Evolutionary conservation across 1,140 invertebrate genomes (phyloP).

Genomic region (Trachymyrmex septentrionalis): DNA sequence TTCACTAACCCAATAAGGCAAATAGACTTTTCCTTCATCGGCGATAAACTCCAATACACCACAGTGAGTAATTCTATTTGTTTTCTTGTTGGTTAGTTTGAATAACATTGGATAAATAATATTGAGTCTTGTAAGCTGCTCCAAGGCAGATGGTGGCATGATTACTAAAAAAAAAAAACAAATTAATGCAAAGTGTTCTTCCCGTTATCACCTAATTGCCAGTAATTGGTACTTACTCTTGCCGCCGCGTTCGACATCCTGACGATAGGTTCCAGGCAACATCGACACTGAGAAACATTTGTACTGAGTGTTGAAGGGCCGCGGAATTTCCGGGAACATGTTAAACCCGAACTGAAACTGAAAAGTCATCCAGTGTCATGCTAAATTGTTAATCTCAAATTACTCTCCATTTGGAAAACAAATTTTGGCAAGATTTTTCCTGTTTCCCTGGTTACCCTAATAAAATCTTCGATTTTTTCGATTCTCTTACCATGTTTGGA

Average conservation of each 20-base stretch:
- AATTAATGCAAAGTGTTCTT: neutral
- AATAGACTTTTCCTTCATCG: conserved; percentile 99
- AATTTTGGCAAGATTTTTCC: neutral
- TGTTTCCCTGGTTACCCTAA: neutral
- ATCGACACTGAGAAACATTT: conserved; percentile 98
- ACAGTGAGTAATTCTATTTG: conserved; percentile 96
- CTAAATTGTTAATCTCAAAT: conserved; percentile 58
- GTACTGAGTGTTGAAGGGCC: conserved; percentile 93
- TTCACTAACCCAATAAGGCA: conserved; percentile 96
- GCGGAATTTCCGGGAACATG: conserved; percentile 93
- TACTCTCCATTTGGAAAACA: conserved; percentile 3
- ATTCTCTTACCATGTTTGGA: conserved; percentile 64
- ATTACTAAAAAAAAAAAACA: conserved; percentile 91
- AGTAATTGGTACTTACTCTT: conserved; percentile 94
- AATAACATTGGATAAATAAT: conserved; percentile 99
- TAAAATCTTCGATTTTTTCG: neutral
- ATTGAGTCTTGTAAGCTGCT: conserved; percentile 96
- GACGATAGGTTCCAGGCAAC: conserved; percentile 96
- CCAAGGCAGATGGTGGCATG: conserved; percentile 98
- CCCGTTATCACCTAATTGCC: neutral
- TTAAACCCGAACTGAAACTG: conserved; percentile 93
- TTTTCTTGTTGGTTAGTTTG: conserved; percentile 96
- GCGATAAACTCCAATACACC: conserved; percentile 99
- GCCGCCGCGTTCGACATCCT: conserved; percentile 98
- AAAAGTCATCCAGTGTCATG: conserved; percentile 73